Base-by-base conservation (phyloP, 2,797 vertebrate species). In the Taeniopygia guttata region DNA sequence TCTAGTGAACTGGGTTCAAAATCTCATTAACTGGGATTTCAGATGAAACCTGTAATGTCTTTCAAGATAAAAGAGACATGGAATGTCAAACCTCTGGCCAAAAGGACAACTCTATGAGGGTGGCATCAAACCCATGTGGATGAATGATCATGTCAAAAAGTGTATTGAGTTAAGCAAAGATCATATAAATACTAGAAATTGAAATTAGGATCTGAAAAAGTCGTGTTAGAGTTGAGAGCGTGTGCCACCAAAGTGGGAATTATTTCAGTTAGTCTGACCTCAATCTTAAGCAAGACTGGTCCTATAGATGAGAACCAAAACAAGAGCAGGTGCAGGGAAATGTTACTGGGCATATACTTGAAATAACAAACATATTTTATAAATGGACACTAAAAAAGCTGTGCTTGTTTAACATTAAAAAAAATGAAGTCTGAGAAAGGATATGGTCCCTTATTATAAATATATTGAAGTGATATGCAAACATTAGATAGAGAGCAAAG, bases 381-480 rank as follows among this genome's bases (percentile, higher is more conserved):
- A 49, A 90, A 63, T 84, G 30, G 26, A 54, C 36, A 18, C 22
- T 59, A 63, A 80, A 92, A 86, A 75, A 54, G 16, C 10, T 74
- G 51, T 59, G 36, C 52, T 92, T 70, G 22, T 80, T 89, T 74
- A 94, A 72, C 54, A 70, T 82, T 18, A 79, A 55, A 86, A 51
- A 76, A 56, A 73, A 76, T 21, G 19, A 88, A 90, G 63, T 48
- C 62, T 76, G 67, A 93, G 32, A 84, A 95, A 87, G 48, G 48
- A 89, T 79, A 84, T 26, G 20, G 38, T 66, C 92, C 60, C 80
- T 90, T 92, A 70, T 88, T 84, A 77, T 15, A 80, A 89, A 80
- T 56, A 80, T 64, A 82, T 54, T 8, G 2, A 90, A 90, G 38
- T 60, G 69, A 79, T 36, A 54, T 26, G 34, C 67, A 91, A 93